Conservation (phyloP, 2,113 vertebrate genomes). For the Oreocharis arfaki region DNA sequence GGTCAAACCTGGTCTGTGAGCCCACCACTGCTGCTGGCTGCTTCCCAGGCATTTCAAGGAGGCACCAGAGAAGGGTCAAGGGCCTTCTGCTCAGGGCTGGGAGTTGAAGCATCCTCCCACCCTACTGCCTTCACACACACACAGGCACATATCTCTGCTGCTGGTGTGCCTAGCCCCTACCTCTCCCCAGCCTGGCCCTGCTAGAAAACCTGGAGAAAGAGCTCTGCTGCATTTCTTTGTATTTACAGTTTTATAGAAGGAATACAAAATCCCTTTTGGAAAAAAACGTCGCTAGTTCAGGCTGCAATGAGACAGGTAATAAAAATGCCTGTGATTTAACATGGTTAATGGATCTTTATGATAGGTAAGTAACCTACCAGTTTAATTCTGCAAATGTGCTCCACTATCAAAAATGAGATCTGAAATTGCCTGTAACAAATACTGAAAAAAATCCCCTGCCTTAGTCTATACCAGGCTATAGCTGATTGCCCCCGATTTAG, state of each 20-base stretch:
- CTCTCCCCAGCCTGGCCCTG: not conserved
- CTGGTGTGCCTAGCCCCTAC: not conserved
- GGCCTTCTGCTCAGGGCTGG: not conserved
- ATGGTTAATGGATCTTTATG: conserved; percentile 10
- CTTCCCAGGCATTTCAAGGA: not conserved
- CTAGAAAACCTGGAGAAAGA: not conserved
- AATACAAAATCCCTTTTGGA: conserved; percentile 52
- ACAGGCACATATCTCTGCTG: not conserved
- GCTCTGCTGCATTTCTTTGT: conserved; percentile 10
- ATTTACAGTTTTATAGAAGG: conserved; percentile 18
- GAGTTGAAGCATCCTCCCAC: not conserved
- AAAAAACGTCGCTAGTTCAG: conserved; percentile 5
- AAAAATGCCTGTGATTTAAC: conserved; percentile 53
- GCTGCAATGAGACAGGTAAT: conserved; percentile 28
- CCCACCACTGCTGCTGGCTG: not conserved
- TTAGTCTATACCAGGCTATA: not conserved
- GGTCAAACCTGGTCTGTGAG: not conserved
- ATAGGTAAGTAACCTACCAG: conserved; percentile 26
- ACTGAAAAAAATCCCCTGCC: conserved; percentile 37
- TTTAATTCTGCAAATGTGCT: not conserved
- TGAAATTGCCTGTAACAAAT: conserved; percentile 41
- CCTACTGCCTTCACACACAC: not conserved
- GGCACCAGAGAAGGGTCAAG: not conserved
- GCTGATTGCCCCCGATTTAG: not conserved
- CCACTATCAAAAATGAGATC: conserved; percentile 9